Evolutionary conservation across 1,140 invertebrate genomes (phyloP).

Genomic region (Muscidifurax raptorellus): DNA sequence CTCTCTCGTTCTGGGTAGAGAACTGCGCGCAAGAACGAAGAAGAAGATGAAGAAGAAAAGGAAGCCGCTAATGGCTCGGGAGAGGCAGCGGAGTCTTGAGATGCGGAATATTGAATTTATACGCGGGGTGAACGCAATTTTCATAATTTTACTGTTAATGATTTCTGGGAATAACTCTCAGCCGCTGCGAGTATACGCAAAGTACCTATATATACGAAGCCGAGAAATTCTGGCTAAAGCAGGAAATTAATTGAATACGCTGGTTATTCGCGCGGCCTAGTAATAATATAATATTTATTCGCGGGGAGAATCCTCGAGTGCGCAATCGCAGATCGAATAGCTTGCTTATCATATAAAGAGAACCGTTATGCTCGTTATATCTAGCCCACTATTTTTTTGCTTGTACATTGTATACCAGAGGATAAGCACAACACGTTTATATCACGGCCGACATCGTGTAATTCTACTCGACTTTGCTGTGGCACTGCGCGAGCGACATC

Average conservation of each 20-base stretch:
- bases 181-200: neutral
- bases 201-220: neutral
- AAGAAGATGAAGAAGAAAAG: neutral
- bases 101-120: conserved; percentile 33
- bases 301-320: too few relatives aligned
- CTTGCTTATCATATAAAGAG: too few relatives aligned
- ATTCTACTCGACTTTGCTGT: conserved; percentile 64
- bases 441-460: conserved; percentile 66
- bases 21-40: neutral
- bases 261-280: neutral
- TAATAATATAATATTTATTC: too few relatives aligned
- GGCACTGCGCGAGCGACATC: conserved; percentile 56
- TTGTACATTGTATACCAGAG: too few relatives aligned
- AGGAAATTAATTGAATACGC: conserved; percentile 9
- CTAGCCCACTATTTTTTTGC: too few relatives aligned
- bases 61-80: conserved; percentile 42
- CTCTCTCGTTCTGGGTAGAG: neutral
- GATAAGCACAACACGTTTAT: conserved; percentile 59
- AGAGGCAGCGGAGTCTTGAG: conserved; percentile 17
- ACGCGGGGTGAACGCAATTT: neutral
- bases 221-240: neutral
- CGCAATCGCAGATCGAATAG: too few relatives aligned
- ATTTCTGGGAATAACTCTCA: neutral
- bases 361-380: neutral
- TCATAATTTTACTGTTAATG: conserved; percentile 30